These are phyloP conservation scores for Arothron firmamentum DNA, from an alignment of 2,113 vertebrate genomes.

Conservation along the genomic window DNA sequence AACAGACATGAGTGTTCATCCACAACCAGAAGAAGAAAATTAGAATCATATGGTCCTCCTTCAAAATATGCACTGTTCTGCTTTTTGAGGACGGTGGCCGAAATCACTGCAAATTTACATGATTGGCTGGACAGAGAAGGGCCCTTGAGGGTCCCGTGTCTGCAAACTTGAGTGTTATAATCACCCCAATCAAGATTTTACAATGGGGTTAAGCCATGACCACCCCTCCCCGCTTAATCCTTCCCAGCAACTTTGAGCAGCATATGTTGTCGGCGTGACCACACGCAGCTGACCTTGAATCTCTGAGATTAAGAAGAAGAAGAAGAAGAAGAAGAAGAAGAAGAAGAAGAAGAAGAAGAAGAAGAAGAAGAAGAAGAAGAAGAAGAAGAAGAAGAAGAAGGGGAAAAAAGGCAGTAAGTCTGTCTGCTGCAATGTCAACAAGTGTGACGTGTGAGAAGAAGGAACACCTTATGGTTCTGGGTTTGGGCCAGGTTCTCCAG, in stretches of 20 bases:
- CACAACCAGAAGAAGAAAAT: conserved; percentile 30
- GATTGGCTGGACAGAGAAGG: conserved; percentile 33
- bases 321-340: no score
- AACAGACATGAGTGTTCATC: conserved; percentile 32
- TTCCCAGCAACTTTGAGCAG: conserved; percentile 41
- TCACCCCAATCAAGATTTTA: conserved; percentile 62
- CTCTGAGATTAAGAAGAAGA: neutral
- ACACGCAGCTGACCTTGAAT: neutral
- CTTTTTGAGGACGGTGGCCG: conserved; percentile 51
- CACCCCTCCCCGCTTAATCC: conserved; percentile 45
- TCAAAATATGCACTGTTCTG: conserved; percentile 30
- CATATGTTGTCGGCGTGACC: conserved; percentile 45
- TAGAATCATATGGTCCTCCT: conserved; percentile 29
- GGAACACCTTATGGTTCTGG: no score
- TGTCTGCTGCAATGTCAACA: no score
- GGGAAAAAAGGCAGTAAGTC: no score
- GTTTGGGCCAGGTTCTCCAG: no score
- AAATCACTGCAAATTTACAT: conserved; percentile 42
- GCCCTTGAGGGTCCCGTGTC: conserved; percentile 43
- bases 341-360: no score
- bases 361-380: no score
- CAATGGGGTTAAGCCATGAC: conserved; percentile 37
- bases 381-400: no score
- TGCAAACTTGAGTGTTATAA: conserved; percentile 38
- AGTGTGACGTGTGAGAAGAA: no score